Percentiles rank a stretch among this genome's conserved stretches.
Conservation (phyloP, 2,113 vertebrate species). For the Stercorarius parasiticus region DNA sequence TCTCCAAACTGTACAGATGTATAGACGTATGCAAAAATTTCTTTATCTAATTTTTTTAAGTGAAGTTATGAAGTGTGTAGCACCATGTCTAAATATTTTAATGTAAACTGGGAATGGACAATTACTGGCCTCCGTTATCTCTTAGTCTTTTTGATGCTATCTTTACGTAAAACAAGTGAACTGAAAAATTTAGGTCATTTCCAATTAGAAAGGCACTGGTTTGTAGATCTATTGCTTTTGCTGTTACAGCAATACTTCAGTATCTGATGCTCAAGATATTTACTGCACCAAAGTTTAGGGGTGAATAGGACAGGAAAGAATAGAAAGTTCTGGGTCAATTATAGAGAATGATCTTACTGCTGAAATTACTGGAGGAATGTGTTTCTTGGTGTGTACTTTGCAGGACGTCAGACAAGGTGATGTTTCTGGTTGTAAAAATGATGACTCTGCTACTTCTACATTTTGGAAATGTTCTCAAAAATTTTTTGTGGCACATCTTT, state of each 20-base stretch:
- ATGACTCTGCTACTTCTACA: background rate
- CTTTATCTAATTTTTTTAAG: background rate
- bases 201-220: background rate
- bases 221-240: background rate
- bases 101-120: background rate
- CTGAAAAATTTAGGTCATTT: background rate
- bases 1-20: conserved; percentile 98
- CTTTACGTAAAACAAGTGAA: background rate
- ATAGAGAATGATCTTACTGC: background rate
- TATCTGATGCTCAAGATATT: background rate
- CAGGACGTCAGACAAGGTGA: background rate
- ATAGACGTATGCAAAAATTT: conserved; percentile 87
- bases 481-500: background rate
- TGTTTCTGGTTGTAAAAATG: background rate
- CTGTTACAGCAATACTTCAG: background rate
- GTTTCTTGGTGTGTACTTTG: background rate
- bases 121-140: background rate
- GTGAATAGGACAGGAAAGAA: background rate
- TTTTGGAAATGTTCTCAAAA: background rate
- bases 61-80: background rate
- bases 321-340: background rate
- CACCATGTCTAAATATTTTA: background rate
- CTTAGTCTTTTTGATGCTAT: background rate
- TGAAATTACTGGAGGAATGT: background rate
- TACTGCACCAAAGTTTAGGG: background rate